These are phyloP conservation scores for Lontra canadensis DNA, from an alignment of 2,113 vertebrate genomes.

Conservation along the genomic window DNA sequence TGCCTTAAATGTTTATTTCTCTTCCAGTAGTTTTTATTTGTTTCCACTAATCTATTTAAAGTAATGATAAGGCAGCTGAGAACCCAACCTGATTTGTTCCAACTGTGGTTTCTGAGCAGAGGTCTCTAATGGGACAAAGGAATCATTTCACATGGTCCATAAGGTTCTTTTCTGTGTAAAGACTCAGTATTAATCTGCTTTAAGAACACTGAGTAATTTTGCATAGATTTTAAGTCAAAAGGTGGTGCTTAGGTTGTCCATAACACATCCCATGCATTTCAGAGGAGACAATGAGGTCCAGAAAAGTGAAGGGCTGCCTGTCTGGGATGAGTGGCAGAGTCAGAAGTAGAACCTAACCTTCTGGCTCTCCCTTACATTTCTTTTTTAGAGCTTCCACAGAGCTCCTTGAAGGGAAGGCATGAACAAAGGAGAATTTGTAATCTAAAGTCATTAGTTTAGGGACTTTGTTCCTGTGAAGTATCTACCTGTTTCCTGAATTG, in stretches of 20 bases:
- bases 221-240: not conserved
- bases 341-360: not conserved
- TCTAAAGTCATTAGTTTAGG: not conserved
- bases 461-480: not conserved
- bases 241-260: not conserved
- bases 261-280: not conserved
- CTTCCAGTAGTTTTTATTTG: not conserved
- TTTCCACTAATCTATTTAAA: not conserved
- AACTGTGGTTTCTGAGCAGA: not conserved
- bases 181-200: not conserved
- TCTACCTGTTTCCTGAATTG: not conserved
- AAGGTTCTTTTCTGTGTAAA: not conserved
- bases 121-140: not conserved
- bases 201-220: not conserved
- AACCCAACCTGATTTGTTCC: not conserved
- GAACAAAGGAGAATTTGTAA: not conserved
- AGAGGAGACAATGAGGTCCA: not conserved
- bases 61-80: not conserved
- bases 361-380: not conserved
- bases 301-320: not conserved
- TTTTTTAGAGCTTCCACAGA: not conserved
- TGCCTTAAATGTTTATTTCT: not conserved
- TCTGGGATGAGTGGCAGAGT: not conserved
- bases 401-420: not conserved
- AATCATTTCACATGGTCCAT: not conserved